These are phyloP conservation scores for Charadrius vociferus DNA, from an alignment of 2,113 vertebrate species.

Conservation along the genomic window DNA sequence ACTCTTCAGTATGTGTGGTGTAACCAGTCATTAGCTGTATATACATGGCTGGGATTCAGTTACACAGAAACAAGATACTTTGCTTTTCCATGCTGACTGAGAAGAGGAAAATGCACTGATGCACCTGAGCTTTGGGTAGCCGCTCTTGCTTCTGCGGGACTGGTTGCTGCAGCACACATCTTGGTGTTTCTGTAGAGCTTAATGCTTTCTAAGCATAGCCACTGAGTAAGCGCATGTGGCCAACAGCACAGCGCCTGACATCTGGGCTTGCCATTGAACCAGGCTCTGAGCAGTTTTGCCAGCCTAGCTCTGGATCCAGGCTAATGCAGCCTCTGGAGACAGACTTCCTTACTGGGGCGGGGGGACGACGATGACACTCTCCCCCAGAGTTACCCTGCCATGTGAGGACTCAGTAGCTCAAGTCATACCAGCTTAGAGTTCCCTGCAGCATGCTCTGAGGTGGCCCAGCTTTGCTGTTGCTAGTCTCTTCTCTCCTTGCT, in stretches of 20 bases:
- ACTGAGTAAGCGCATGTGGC: not conserved
- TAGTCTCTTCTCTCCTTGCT: not conserved
- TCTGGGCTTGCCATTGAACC: not conserved
- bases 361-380: not conserved
- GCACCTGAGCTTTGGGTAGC: not conserved
- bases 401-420: not conserved
- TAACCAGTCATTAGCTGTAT: slow-evolving; percentile 51
- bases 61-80: slow-evolving; percentile 49
- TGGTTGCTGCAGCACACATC: not conserved
- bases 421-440: not conserved
- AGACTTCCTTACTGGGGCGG: not conserved
- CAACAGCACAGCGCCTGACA: fast-evolving
- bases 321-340: not conserved
- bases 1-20: slow-evolving; percentile 51
- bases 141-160: not conserved
- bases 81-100: not conserved
- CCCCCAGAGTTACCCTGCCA: not conserved
- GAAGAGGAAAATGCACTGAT: not conserved
- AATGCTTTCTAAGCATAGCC: not conserved
- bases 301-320: not conserved
- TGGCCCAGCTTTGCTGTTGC: not conserved
- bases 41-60: slow-evolving; percentile 41
- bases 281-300: not conserved
- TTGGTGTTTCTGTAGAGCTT: not conserved
- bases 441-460: not conserved